Evolutionary conservation across 2,797 vertebrate species (phyloP).

Genomic region (Lerista edwardsae): DNA sequence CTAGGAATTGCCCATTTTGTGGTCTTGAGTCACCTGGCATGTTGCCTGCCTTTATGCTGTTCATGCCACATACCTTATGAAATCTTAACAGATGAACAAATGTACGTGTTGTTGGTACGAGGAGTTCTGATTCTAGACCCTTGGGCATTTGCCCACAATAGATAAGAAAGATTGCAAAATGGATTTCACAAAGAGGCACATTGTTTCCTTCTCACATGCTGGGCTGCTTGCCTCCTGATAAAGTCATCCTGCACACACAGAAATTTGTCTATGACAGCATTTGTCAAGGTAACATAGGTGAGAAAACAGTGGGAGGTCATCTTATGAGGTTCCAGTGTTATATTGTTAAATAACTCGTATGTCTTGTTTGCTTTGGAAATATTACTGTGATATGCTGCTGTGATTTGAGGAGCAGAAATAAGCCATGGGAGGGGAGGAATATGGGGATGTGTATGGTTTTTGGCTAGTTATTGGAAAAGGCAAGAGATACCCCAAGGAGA

Average conservation of each 20-base stretch:
- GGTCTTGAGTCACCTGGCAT: not conserved
- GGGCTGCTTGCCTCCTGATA: not conserved
- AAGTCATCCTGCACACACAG: too few species aligned
- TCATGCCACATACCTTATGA: constrained; percentile 24
- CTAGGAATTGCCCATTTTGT: not conserved
- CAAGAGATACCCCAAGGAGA: too few species aligned
- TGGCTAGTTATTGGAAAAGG: too few species aligned
- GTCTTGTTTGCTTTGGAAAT: not conserved
- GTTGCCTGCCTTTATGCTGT: constrained; percentile 40
- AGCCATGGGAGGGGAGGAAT: too few species aligned
- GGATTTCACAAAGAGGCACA: not conserved
- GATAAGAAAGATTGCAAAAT: constrained; percentile 29
- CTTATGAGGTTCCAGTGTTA: not conserved
- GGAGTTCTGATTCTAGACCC: constrained; percentile 31
- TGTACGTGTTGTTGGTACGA: constrained; percentile 10
- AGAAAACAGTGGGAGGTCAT: not conserved
- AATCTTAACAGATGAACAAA: constrained; percentile 36
- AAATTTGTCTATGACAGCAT: not conserved
- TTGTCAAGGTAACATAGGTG: not conserved
- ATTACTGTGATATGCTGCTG: too few species aligned
- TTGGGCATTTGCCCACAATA: constrained; percentile 10
- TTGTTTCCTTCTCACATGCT: not conserved
- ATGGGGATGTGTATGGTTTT: not conserved
- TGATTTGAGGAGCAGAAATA: not conserved
- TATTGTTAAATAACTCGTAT: not conserved